A percentile compares a stretch with the other conserved stretches of the same genome.
These are phyloP conservation scores for Dermochelys coriacea DNA, from an alignment of 2,797 vertebrate species.

Conservation along the genomic window DNA sequence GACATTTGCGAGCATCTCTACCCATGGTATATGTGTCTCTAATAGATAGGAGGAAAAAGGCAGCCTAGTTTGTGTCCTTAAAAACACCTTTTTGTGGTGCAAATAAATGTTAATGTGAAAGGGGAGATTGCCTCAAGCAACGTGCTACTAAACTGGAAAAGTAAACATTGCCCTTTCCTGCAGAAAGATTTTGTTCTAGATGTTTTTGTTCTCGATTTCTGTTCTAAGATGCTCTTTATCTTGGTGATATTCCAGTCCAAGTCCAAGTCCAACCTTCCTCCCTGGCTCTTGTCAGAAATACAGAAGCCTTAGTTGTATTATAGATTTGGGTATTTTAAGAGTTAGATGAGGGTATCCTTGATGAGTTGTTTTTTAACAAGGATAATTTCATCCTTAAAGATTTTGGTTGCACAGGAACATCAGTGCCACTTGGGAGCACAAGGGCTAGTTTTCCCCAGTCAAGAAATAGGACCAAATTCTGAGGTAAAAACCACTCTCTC, in stretches of 20 bases:
- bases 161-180: conserved; percentile 58
- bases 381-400: conserved; percentile 50
- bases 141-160: background rate
- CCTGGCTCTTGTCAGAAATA: conserved; percentile 64
- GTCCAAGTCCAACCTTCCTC: conserved; percentile 59
- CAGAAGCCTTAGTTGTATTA: conserved; percentile 54
- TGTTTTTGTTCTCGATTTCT: no score
- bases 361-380: background rate
- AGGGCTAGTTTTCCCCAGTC: conserved; percentile 26
- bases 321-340: conserved; percentile 22
- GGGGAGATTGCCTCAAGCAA: conserved; percentile 45
- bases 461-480: background rate
- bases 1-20: rapidly evolving
- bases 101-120: conserved; percentile 12
- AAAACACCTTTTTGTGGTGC: conserved; percentile 34
- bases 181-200: conserved; percentile 68
- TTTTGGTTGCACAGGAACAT: background rate
- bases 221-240: conserved; percentile 65
- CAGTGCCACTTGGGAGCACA: conserved; percentile 14
- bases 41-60: conserved; percentile 4
- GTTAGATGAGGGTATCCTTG: background rate
- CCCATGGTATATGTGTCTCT: background rate
- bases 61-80: background rate
- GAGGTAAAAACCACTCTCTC: background rate
- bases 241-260: conserved; percentile 64